phyloP scores from a whole-genome alignment of 2,113 vertebrate genomes.

The Scomber scombrus region DNA sequence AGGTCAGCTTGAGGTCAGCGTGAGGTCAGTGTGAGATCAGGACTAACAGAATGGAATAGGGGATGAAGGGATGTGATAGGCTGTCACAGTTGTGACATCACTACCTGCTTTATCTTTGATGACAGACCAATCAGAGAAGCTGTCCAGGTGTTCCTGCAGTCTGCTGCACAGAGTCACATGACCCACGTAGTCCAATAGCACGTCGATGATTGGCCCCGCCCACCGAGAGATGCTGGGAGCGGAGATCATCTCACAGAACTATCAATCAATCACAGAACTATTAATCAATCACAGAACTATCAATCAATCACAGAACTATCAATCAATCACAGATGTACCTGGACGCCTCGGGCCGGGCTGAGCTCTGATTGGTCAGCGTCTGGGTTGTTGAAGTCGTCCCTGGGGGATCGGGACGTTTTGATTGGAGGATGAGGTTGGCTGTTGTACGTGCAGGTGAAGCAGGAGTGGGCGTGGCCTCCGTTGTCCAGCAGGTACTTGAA shows the following conservation, averaged over 20 bases:
- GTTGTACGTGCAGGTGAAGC: constrained; percentile 90
- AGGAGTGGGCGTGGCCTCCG: constrained; percentile 89
- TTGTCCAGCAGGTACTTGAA: constrained; percentile 94
- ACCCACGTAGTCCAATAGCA: constrained; percentile 95
- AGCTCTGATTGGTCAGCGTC: background rate
- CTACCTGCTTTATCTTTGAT: constrained; percentile 94
- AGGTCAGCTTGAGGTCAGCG: no score
- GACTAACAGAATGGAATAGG: no score
- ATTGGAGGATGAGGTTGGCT: constrained; percentile 87
- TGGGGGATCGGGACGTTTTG: constrained; percentile 42
- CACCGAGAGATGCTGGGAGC: constrained; percentile 87
- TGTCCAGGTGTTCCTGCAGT: constrained; percentile 93
- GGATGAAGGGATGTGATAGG: no score
- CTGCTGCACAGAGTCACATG: constrained; percentile 93
- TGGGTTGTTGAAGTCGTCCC: constrained; percentile 30
- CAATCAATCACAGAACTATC: background rate
- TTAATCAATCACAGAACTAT: background rate
- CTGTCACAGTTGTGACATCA: background rate
- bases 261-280: constrained; percentile 36
- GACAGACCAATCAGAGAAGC: constrained; percentile 89
- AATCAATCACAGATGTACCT: constrained; percentile 60
- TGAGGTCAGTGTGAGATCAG: no score
- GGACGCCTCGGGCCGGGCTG: constrained; percentile 40
- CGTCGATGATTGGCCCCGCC: constrained; percentile 93
- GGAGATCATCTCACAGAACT: constrained; percentile 97